Evolutionary conservation across 1,140 invertebrate species (phyloP).

Genomic region (Rhopalosiphum padi): DNA sequence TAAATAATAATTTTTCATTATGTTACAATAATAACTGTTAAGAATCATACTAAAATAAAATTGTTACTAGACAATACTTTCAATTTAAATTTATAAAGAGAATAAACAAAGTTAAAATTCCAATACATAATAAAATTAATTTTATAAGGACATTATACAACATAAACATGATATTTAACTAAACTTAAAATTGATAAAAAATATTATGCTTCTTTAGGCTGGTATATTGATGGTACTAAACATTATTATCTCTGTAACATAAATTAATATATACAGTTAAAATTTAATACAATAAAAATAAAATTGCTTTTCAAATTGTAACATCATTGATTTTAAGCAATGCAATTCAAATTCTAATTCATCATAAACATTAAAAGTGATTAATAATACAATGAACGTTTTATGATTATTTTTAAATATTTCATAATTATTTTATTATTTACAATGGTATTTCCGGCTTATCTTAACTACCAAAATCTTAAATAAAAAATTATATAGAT

Average conservation of each 20-base stretch:
- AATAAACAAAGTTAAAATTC: neutral
- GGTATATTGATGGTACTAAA: neutral
- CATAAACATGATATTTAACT: neutral
- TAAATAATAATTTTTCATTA: neutral
- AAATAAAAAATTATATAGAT: too few species aligned
- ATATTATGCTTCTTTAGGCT: neutral
- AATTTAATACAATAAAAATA: neutral
- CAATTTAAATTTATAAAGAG: neutral
- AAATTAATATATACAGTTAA: neutral
- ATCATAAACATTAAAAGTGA: neutral
- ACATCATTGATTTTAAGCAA: neutral
- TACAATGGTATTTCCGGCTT: too few species aligned
- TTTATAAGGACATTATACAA: too few species aligned
- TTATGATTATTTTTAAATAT: neutral
- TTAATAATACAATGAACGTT: neutral
- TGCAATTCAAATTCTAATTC: neutral
- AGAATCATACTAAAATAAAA: neutral
- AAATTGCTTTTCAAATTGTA: too few species aligned
- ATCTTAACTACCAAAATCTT: too few species aligned
- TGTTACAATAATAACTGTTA: neutral
- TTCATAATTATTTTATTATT: neutral
- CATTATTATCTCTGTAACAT: conserved; percentile 29
- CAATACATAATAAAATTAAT: neutral
- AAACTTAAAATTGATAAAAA: neutral
- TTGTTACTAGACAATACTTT: neutral